These are phyloP conservation scores for Spilarctia lutea DNA, from an alignment of 2,888 invertebrate species.

Conservation along the genomic window DNA sequence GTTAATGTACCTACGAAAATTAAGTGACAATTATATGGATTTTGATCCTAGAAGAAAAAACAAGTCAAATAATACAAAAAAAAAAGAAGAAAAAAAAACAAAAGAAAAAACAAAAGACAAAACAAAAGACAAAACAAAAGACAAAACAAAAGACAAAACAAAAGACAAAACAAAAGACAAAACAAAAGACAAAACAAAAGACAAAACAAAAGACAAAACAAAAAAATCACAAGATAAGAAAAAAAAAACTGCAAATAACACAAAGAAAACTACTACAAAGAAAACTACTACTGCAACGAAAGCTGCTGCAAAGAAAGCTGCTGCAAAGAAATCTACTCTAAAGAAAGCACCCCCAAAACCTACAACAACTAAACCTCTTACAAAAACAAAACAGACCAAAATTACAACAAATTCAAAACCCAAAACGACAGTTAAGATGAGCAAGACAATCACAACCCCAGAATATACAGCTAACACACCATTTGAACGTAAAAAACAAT, in stretches of 20 bases:
- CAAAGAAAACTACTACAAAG: too few species aligned
- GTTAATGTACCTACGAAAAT: conserved; percentile 75
- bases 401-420: background rate
- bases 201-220: background rate
- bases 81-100: background rate
- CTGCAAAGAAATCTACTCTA: too few species aligned
- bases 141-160: too few species aligned
- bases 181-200: background rate
- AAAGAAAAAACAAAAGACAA: background rate
- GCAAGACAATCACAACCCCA: conserved; percentile 45
- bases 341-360: background rate
- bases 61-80: background rate
- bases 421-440: conserved; percentile 59
- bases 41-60: conserved; percentile 57
- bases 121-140: background rate
- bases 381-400: conserved; percentile 11
- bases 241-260: too few species aligned
- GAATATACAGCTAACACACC: conserved; percentile 69
- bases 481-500: conserved; percentile 68
- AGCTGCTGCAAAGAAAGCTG: too few species aligned
- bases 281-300: too few species aligned
- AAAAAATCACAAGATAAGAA: too few species aligned
- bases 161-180: background rate
- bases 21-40: conserved; percentile 55
- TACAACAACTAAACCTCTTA: background rate